Conservation (phyloP, 2,113 vertebrate species). For the Anseranas semipalmata region DNA sequence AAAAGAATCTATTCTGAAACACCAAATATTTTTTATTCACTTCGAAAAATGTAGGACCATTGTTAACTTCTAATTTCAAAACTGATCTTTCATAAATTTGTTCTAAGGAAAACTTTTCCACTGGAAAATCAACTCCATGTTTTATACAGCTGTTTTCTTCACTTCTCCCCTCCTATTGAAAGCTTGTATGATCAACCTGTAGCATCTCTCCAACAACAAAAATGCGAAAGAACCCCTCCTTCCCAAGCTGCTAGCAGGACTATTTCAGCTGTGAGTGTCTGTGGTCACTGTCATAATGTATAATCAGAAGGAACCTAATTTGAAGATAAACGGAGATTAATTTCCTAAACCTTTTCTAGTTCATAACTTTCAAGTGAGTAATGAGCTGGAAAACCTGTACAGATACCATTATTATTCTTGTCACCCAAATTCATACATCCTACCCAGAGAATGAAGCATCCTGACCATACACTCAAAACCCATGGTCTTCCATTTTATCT, state of each 20-base stretch:
- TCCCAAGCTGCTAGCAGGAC: background rate
- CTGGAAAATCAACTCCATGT: background rate
- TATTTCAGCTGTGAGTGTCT: background rate
- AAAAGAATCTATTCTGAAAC: background rate
- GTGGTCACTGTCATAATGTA: background rate
- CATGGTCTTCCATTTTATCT: accelerated
- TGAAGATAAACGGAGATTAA: background rate
- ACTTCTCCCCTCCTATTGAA: background rate
- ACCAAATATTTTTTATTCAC: background rate
- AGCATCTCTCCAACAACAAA: background rate
- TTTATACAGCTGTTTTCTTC: background rate
- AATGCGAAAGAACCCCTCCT: background rate
- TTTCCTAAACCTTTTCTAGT: background rate
- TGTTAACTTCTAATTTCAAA: accelerated
- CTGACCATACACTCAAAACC: background rate
- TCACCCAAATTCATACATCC: background rate
- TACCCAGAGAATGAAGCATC: background rate
- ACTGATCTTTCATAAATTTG: background rate
- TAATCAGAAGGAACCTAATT: background rate
- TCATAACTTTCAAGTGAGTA: background rate
- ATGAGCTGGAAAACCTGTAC: background rate
- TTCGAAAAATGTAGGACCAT: background rate
- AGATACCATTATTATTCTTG: background rate
- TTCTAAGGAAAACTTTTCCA: background rate
- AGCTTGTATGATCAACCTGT: background rate